phyloP scores from a whole-genome alignment of 2,888 invertebrate species.

The Lithophane semibrunnea region DNA sequence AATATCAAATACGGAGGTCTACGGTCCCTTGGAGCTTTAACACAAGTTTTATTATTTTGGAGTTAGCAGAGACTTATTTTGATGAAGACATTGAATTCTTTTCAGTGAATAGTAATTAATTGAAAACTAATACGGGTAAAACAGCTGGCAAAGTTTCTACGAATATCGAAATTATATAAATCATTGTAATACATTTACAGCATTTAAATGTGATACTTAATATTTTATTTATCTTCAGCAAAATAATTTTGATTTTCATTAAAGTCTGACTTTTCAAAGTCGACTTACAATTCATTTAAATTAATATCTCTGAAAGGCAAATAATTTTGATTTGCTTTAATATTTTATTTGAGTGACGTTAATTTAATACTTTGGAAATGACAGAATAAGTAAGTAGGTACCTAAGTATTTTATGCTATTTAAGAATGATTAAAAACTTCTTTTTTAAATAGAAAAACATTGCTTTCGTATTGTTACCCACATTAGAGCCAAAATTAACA shows the following conservation, averaged over 20 bases:
- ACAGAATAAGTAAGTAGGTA: neutral
- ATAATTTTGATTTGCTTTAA: conserved; percentile 20
- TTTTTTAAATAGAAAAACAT: neutral
- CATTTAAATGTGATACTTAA: conserved; percentile 31
- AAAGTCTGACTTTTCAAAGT: conserved; percentile 23
- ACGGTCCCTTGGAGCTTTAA: too few species aligned
- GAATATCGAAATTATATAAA: neutral
- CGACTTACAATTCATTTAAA: conserved; percentile 38
- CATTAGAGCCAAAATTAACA: too few species aligned
- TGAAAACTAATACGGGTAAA: too few species aligned
- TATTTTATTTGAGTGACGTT: conserved; percentile 33
- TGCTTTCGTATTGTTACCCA: too few species aligned
- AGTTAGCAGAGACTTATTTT: neutral
- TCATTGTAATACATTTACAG: conserved; percentile 17
- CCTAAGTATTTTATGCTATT: too few species aligned
- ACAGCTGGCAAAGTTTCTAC: too few species aligned
- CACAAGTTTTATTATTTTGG: neutral
- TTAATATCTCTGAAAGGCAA: conserved; percentile 25
- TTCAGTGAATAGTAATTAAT: neutral
- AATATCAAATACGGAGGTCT: too few species aligned
- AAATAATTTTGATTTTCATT: conserved; percentile 26
- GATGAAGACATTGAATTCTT: neutral
- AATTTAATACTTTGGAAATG: conserved; percentile 18
- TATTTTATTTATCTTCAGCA: conserved; percentile 8
- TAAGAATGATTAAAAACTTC: neutral